Evolutionary conservation across 2,113 vertebrate genomes (phyloP).

Genomic region (Sinosuthora webbiana): DNA sequence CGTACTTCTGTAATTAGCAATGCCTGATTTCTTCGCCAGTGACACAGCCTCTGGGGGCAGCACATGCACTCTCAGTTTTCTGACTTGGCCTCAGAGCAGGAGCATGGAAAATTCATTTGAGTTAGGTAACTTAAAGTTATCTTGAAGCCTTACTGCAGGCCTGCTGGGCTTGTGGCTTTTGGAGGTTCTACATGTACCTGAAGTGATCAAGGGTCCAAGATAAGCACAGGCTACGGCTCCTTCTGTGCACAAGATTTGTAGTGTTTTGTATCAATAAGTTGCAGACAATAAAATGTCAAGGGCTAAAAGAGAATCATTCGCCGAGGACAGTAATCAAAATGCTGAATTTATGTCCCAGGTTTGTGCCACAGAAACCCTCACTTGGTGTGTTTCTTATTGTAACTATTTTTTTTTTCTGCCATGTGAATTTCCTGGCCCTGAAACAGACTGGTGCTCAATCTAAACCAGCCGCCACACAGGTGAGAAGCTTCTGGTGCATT

Average conservation of each 20-base stretch:
- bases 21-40: not conserved
- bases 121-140: not conserved
- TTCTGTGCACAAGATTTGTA: not conserved
- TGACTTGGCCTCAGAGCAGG: not conserved
- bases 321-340: not conserved
- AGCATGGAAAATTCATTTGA: not conserved
- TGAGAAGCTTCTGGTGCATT: not conserved
- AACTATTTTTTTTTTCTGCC: not conserved
- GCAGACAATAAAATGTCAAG: not conserved
- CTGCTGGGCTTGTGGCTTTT: not conserved
- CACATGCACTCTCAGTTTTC: not conserved
- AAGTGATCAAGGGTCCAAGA: not conserved
- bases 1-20: constrained; percentile 11
- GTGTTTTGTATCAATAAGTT: not conserved
- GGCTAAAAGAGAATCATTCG: not conserved
- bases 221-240: not conserved
- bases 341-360: not conserved
- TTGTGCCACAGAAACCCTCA: not conserved
- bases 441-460: not conserved
- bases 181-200: not conserved
- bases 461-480: not conserved
- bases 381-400: not conserved
- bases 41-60: not conserved
- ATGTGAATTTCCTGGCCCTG: not conserved
- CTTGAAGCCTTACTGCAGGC: not conserved